Percentiles rank a stretch among this genome's conserved stretches.
Conservation (phyloP, 1,140 invertebrate genomes). For the Magallana gigas region DNA sequence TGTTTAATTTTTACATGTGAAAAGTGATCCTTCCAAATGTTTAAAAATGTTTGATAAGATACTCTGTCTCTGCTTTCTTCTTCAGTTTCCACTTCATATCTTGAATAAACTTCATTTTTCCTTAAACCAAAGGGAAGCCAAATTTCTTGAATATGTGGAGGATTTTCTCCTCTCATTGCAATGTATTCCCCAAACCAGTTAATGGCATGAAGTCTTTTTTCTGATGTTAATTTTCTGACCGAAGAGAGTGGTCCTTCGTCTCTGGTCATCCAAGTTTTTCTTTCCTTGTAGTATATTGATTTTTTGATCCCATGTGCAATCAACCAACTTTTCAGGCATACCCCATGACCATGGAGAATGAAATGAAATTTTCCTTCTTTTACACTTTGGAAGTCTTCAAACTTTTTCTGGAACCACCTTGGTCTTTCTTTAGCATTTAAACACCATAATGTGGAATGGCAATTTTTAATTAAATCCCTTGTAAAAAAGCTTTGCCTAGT, state of each 20-base stretch:
- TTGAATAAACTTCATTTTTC: constrained; percentile 23
- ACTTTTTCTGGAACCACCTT: constrained; percentile 7
- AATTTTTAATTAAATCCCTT: background rate
- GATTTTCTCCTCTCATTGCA: constrained; percentile 16
- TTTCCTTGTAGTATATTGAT: background rate
- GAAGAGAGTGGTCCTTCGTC: background rate
- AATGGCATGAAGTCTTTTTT: constrained; percentile 7
- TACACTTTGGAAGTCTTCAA: constrained; percentile 21
- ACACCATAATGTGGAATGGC: background rate
- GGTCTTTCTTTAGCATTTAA: background rate
- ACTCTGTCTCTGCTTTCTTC: background rate
- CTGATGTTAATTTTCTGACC: background rate
- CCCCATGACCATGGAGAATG: background rate
- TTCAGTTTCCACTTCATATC: background rate
- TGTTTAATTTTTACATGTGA: constrained; percentile 24
- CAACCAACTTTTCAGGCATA: background rate
- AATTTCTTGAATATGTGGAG: constrained; percentile 20
- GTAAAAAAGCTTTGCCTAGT: constrained; percentile 4
- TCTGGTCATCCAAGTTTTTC: background rate
- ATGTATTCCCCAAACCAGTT: constrained; percentile 28
- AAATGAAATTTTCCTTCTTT: background rate
- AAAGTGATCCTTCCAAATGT: constrained; percentile 19
- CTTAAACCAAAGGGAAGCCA: constrained; percentile 22
- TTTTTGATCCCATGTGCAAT: background rate
- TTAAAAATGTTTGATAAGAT: background rate